phyloP scores from a whole-genome alignment of 2,888 invertebrate genomes.

The Ichneumon xanthorius region DNA sequence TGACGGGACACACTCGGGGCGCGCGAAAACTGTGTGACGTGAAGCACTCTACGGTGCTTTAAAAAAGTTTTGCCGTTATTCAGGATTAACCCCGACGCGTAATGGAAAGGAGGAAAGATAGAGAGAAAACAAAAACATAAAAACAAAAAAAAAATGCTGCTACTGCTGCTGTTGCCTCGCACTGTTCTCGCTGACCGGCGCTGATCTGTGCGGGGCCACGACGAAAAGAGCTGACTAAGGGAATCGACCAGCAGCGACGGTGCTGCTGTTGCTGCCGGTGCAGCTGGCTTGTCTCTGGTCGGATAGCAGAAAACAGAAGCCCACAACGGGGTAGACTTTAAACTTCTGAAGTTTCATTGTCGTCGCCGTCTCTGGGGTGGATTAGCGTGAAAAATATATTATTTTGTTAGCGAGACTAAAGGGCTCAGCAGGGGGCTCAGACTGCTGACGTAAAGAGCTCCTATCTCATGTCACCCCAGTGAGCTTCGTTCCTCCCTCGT shows the following conservation, averaged over 20 bases:
- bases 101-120: constrained; percentile 12
- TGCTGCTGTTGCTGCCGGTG: constrained; percentile 19
- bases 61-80: constrained; percentile 76
- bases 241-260: constrained; percentile 36
- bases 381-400: constrained; percentile 74
- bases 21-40: background rate
- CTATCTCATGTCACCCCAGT: constrained; percentile 38
- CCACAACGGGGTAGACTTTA: constrained; percentile 60
- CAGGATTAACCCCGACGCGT: constrained; percentile 72
- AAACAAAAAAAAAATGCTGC: background rate
- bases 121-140: constrained; percentile 5
- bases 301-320: constrained; percentile 33
- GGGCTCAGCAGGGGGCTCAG: constrained; percentile 65
- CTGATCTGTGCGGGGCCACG: background rate
- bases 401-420: constrained; percentile 70
- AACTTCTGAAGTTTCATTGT: constrained; percentile 75
- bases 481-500: constrained; percentile 29
- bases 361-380: constrained; percentile 69
- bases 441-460: constrained; percentile 56
- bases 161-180: constrained; percentile 17
- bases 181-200: constrained; percentile 15
- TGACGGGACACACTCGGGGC: constrained; percentile 27
- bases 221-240: constrained; percentile 38
- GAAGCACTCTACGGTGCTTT: constrained; percentile 62
- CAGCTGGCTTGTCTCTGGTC: constrained; percentile 24